A percentile compares a stretch with the other conserved stretches of the same genome.
Conservation (phyloP, 2,113 vertebrate species). For the Anoura caudifer region DNA sequence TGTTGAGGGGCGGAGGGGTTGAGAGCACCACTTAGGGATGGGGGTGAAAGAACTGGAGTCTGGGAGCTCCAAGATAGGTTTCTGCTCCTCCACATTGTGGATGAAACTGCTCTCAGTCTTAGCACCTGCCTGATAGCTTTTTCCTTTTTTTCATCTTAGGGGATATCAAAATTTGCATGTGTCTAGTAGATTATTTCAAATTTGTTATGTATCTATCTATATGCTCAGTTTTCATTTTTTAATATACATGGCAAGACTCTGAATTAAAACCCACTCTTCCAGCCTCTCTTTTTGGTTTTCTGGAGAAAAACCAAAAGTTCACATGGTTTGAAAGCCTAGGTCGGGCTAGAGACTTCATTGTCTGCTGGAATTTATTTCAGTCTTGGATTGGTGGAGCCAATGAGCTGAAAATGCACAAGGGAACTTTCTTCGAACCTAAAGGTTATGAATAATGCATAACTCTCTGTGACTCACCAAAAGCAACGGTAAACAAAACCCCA, state of each 20-base stretch:
- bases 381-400: neutral
- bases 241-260: neutral
- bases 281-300: neutral
- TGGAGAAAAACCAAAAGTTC: neutral
- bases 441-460: slow-evolving; percentile 57
- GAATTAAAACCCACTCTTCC: neutral
- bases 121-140: neutral
- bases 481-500: slow-evolving; percentile 54
- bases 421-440: slow-evolving; percentile 10
- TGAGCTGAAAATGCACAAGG: neutral
- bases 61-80: neutral
- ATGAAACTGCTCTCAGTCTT: neutral
- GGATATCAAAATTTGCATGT: neutral
- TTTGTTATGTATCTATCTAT: neutral
- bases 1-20: neutral
- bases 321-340: neutral
- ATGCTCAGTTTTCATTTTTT: neutral
- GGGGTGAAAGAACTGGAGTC: neutral
- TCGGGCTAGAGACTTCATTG: neutral
- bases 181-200: neutral
- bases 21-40: neutral
- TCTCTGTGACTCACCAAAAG: slow-evolving; percentile 49
- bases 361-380: neutral
- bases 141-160: neutral
- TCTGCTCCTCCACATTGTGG: neutral